phyloP scores from a whole-genome alignment of 2,797 vertebrate genomes.

The Scyliorhinus canicula region DNA sequence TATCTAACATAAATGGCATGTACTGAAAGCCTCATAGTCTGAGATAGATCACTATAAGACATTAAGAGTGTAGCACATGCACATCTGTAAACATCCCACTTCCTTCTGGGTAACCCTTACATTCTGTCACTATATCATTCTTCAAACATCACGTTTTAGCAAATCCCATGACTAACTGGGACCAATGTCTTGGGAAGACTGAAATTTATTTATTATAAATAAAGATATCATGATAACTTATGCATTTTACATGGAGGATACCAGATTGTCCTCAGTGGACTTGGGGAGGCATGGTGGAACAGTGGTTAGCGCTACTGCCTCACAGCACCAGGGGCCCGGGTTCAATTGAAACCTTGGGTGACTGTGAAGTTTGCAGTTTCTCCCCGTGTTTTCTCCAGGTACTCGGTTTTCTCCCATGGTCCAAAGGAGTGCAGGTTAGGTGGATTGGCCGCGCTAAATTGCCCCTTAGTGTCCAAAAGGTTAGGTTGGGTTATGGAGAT shows the following conservation, averaged over 20 bases:
- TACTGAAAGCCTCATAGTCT: neutral
- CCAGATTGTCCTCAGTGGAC: neutral
- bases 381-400: too few relatives aligned
- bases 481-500: too few relatives aligned
- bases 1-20: neutral
- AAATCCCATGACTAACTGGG: neutral
- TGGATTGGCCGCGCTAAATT: too few relatives aligned
- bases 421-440: too few relatives aligned
- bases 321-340: too few relatives aligned
- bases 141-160: neutral
- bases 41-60: neutral
- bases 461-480: too few relatives aligned
- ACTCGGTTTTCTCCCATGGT: too few relatives aligned
- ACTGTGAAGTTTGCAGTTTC: too few relatives aligned
- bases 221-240: neutral
- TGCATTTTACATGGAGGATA: neutral
- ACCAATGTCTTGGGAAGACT: neutral
- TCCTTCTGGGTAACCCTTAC: neutral
- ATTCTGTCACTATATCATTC: neutral
- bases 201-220: neutral
- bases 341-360: too few relatives aligned
- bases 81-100: neutral
- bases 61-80: neutral
- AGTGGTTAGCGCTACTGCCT: too few relatives aligned
- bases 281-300: too few relatives aligned